Conservation (phyloP, 2,113 vertebrate genomes). For the Zosterops pallidus region DNA sequence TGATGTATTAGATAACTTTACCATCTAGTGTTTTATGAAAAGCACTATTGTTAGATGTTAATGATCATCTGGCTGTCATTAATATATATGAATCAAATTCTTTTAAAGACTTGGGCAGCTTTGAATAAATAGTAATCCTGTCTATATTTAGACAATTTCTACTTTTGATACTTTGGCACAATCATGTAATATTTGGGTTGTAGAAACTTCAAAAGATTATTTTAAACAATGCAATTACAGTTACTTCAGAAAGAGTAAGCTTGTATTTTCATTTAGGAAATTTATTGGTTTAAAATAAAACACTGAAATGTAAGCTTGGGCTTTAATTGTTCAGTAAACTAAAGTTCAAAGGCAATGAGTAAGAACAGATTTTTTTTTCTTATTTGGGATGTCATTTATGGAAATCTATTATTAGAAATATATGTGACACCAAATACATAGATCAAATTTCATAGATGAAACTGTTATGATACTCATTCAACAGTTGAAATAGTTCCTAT, state of each 20-base stretch:
- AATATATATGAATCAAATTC: not conserved
- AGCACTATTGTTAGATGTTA: not conserved
- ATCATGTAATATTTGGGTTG: not conserved
- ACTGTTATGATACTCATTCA: not conserved
- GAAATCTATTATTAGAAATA: not conserved
- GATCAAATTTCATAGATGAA: too few relatives aligned
- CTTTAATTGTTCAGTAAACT: not conserved
- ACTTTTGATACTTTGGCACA: not conserved
- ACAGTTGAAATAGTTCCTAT: not conserved
- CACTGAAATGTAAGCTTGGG: not conserved
- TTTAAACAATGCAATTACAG: not conserved
- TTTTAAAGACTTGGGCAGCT: not conserved
- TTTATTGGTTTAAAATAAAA: not conserved
- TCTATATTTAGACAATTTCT: not conserved
- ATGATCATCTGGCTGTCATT: not conserved
- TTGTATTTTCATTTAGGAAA: not conserved
- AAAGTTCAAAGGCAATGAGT: not conserved
- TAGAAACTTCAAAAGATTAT: not conserved
- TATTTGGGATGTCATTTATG: not conserved
- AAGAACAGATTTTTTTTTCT: not conserved
- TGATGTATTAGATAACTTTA: conserved; percentile 4
- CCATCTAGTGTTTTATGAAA: not conserved
- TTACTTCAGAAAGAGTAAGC: not conserved
- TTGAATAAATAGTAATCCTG: not conserved
- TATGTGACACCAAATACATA: not conserved